Conservation (phyloP, 2,888 invertebrate species). For the Clistopyga incitator region DNA sequence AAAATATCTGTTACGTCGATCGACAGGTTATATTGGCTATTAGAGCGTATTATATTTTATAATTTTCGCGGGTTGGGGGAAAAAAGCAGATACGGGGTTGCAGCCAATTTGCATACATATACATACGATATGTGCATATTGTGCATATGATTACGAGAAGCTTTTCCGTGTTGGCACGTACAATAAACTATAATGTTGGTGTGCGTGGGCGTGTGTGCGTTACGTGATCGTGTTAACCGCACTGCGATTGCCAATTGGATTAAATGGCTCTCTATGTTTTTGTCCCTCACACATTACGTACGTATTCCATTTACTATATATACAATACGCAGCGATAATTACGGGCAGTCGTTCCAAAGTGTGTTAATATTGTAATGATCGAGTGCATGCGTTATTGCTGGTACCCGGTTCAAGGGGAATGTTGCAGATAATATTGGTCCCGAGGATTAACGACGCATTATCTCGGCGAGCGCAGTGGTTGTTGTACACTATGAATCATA, state of each 20-base stretch:
- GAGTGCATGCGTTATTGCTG: constrained; percentile 32
- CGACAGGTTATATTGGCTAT: neutral
- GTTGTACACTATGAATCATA: constrained; percentile 34
- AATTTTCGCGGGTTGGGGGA: neutral
- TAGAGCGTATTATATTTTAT: neutral
- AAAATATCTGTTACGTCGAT: neutral
- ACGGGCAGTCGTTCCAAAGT: constrained; percentile 39
- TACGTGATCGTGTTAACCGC: constrained; percentile 11
- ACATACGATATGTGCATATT: neutral
- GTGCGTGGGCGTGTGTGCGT: neutral
- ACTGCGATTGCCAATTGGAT: constrained; percentile 48
- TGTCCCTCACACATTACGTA: constrained; percentile 2
- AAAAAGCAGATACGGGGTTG: neutral
- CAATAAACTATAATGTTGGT: constrained; percentile 47
- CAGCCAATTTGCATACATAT: constrained; percentile 27
- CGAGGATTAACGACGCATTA: constrained; percentile 50
- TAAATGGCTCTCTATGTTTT: constrained; percentile 42
- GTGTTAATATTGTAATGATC: constrained; percentile 58
- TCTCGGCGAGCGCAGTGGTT: constrained; percentile 22
- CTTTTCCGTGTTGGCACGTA: constrained; percentile 24
- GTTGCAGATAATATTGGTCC: constrained; percentile 50
- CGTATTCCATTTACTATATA: constrained; percentile 38
- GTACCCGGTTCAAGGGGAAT: constrained; percentile 7
- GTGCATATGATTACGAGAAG: neutral
- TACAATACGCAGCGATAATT: constrained; percentile 58